A percentile compares a stretch with the other conserved stretches of the same genome.
These are phyloP conservation scores for Melanaphis sacchari DNA, from an alignment of 1,140 invertebrate genomes.

Conservation along the genomic window DNA sequence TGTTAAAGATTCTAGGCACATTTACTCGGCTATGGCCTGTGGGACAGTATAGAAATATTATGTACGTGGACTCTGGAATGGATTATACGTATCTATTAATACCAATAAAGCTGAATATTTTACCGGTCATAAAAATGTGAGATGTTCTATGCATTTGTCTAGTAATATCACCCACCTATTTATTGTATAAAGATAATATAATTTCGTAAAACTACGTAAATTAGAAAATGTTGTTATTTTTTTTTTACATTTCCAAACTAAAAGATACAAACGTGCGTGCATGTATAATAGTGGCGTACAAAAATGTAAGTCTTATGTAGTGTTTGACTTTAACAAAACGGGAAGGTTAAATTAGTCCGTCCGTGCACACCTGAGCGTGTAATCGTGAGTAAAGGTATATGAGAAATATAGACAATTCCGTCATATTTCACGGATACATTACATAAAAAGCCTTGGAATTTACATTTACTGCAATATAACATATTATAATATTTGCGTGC, in stretches of 20 bases:
- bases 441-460: constrained; percentile 35
- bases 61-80: too few relatives aligned
- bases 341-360: constrained; percentile 7
- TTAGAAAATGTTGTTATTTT: background rate
- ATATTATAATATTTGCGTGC: background rate
- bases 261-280: background rate
- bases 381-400: constrained; percentile 6
- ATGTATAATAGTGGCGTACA: background rate
- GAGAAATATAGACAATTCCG: background rate
- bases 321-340: constrained; percentile 7
- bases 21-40: background rate
- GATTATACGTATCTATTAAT: background rate
- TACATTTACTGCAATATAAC: background rate
- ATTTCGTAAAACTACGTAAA: background rate
- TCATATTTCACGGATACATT: constrained; percentile 44
- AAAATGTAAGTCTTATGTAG: background rate
- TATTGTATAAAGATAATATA: background rate
- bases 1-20: background rate
- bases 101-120: background rate
- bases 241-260: background rate
- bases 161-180: background rate
- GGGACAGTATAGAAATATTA: background rate
- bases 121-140: background rate
- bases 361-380: constrained; percentile 3
- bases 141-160: background rate